phyloP scores from a whole-genome alignment of 1,140 invertebrate genomes.

The Colletes latitarsis region DNA sequence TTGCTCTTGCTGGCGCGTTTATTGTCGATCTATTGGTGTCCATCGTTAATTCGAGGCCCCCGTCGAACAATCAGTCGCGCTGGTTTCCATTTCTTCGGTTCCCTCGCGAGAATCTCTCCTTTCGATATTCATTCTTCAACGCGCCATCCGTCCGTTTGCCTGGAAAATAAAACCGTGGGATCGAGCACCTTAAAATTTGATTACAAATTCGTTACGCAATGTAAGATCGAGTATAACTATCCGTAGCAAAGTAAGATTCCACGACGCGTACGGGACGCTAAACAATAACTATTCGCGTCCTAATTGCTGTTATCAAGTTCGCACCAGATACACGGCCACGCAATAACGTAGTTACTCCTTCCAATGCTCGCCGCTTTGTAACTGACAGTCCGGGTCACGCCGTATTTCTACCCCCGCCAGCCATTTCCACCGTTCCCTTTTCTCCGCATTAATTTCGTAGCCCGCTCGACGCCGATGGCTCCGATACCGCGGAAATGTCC shows the following conservation, averaged over 20 bases:
- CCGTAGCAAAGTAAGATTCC: background rate
- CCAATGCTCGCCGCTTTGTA: slow-evolving; percentile 34
- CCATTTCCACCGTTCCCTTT: slow-evolving; percentile 38
- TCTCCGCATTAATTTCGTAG: slow-evolving; percentile 15
- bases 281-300: slow-evolving; percentile 37
- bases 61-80: background rate
- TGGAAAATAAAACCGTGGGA: background rate
- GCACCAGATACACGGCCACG: slow-evolving; percentile 22
- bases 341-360: slow-evolving; percentile 40
- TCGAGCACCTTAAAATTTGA: too few species aligned
- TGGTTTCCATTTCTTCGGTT: background rate
- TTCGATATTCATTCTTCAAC: slow-evolving; percentile 13
- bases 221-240: background rate
- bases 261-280: background rate
- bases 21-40: background rate
- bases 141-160: background rate
- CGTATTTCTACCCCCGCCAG: slow-evolving; percentile 36
- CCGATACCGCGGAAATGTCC: background rate
- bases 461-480: background rate
- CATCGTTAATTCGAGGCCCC: slow-evolving; percentile 28
- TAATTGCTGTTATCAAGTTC: slow-evolving; percentile 52
- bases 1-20: slow-evolving; percentile 14
- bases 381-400: slow-evolving; percentile 27
- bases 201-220: too few species aligned
- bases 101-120: background rate